Evolutionary conservation across 2,888 invertebrate species (phyloP), one percentile per base, ranked within the genome.

Genomic region (Parnassius mnemosyne): DNA sequence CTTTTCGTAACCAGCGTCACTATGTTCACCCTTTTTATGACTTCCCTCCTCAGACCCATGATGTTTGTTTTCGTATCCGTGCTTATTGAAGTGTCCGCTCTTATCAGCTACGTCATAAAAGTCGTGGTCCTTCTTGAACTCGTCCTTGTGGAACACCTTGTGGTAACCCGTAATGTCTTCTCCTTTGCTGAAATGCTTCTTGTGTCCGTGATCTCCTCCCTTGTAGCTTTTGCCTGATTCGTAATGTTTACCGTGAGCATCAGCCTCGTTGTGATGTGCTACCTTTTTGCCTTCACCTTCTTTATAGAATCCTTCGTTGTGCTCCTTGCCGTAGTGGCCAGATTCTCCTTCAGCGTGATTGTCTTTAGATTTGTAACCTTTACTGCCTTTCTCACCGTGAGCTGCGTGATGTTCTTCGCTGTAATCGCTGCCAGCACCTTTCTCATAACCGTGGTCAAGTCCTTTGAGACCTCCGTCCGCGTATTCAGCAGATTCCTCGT

Each of bases 91-190:
- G 75, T 94, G 92, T 0, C 95, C 95, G 56, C 92, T 93, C 58
- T 93, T 92, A 75, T 95, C 94, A 41, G 93, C 93, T 56, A 94
- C 94, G 73, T 95, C 95, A 78, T 95, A 95, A 85, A 95, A 95
- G 71, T 94, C 94, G 70, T 95, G 95, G 74, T 95, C 94, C 76
- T 95, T 95, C 80, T 95, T 95, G 89, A 93, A 95, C 80, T 96
- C 96, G 75, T 96, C 94, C 87, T 95, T 95, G 83, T 93, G 93
- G 82, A 94, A 95, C 1, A 95, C 94, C 73, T 94, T 95, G 80
- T 95, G 95, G 86, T 93, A 95, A 16, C 95, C 95, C 9, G 93
- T 94, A 25, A 94, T 92, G 58, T 94, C 94, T 66, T 94, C 93
- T 0, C 95, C 95, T 76, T 95, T 95, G 80, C 94, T 94, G 81